Base-by-base conservation (phyloP, 1,140 invertebrate species). In the Ips typographus region DNA sequence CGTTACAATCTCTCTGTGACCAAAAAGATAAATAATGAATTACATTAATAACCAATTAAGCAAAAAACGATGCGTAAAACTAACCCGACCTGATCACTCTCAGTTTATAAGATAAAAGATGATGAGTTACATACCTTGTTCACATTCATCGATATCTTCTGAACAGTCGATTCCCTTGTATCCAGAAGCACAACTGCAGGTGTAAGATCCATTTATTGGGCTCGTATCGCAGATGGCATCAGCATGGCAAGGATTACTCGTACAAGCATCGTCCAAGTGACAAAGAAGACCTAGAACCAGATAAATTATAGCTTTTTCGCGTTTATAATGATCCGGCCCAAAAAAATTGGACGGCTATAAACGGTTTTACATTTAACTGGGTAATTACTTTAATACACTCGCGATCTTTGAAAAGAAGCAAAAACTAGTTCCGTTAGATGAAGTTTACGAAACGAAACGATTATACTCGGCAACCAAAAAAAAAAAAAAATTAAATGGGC, bases 251-350 rank as follows among this genome's bases (percentile, higher is more conserved):
- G 96, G 96, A 83, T 95, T 96, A n/a, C 93, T 95, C 0, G 93
- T 93, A 80, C 96, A 99, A 0, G 95, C 95, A 79, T 99, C 96
- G 68, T 98, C 94, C 80, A 98, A 83, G 79, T 99, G 96, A 76
- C 96, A 99, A 1, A 98, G 85, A 6, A 97, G 82, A 77, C 93
- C 93, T 91, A 79, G 66, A 75, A 78, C 71, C 68, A 59, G 66
- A 65, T 8, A 53, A 8, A 60, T 51, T 52, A 22, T 22, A 22
- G 8, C 41, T 52, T 43, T 41, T 42, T 8, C 22, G 6, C 44
- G 22, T 49, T 6, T 49, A 49, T 47, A 42, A 39, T 47, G n/a
- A 40, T 39, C 42, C 5, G 8, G 40, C 40, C 40, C 2, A 43
- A 58, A 59, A 59, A 67, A 44, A 60, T 60, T n/a, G 38, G 22